These are phyloP conservation scores for Euura saliciscinereae DNA, from an alignment of 1,140 invertebrate genomes.

Conservation along the genomic window DNA sequence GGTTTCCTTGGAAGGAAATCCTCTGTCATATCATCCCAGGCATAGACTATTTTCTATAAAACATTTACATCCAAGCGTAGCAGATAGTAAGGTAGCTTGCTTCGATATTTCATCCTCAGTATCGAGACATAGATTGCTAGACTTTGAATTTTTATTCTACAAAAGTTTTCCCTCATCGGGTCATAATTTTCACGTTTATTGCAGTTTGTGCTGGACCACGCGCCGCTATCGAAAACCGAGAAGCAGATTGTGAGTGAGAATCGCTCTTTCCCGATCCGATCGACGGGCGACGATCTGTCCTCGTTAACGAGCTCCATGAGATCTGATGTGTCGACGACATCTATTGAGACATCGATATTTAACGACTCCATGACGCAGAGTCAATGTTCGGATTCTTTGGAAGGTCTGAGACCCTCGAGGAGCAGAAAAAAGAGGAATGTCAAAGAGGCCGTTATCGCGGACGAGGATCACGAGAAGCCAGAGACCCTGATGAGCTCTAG, in stretches of 20 bases:
- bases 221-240: constrained; percentile 61
- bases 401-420: constrained; percentile 26
- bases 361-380: constrained; percentile 16
- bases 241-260: constrained; percentile 52
- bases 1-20: constrained; percentile 67
- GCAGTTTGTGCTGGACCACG: constrained; percentile 65
- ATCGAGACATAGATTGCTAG: too few relatives aligned
- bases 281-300: constrained; percentile 26
- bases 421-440: constrained; percentile 37
- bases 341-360: constrained; percentile 15
- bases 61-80: constrained; percentile 64
- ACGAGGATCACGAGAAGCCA: constrained; percentile 40
- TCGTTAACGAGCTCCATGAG: constrained; percentile 31
- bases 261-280: constrained; percentile 37
- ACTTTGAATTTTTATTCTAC: background rate
- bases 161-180: background rate
- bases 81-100: constrained; percentile 53
- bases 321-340: constrained; percentile 24
- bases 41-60: constrained; percentile 63
- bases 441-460: constrained; percentile 48
- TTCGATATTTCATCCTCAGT: constrained; percentile 14
- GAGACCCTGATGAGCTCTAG: constrained; percentile 26
- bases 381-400: constrained; percentile 26
- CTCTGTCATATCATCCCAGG: constrained; percentile 64
- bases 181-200: constrained; percentile 9